Evolutionary conservation across 1,140 invertebrate genomes (phyloP).

Genomic region (Chionoecetes opilio): DNA sequence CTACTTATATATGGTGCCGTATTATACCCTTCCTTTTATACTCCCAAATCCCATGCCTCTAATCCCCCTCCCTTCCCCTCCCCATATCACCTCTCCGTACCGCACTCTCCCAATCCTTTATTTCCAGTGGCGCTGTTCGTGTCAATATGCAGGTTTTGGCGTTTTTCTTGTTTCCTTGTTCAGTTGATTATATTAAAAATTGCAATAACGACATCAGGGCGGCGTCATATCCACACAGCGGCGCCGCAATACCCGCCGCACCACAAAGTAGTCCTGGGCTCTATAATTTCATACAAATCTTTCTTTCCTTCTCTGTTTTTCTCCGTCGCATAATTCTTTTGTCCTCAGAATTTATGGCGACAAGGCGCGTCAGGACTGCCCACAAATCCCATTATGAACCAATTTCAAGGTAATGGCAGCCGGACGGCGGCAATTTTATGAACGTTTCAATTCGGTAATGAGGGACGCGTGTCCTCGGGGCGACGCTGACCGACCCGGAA

Average conservation of each 20-base stretch:
- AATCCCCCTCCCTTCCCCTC: conserved; percentile 11
- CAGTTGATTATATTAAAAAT: no score
- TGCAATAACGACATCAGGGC: no score
- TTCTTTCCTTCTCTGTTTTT: conserved; percentile 1
- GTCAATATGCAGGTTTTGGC: background rate
- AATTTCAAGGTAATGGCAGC: conserved; percentile 6
- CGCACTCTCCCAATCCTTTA: background rate
- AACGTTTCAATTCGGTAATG: conserved; percentile 29
- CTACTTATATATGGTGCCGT: no score
- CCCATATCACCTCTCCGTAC: no score
- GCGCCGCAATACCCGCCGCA: no score
- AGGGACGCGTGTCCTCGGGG: background rate
- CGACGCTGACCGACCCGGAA: no score
- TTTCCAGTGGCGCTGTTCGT: background rate
- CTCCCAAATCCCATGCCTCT: background rate
- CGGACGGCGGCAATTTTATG: background rate
- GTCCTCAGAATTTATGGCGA: background rate
- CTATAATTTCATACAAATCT: background rate
- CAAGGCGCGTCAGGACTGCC: background rate
- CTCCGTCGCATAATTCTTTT: background rate
- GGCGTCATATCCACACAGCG: no score
- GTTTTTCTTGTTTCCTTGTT: background rate
- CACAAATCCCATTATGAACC: conserved; percentile 5
- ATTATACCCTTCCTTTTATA: no score
- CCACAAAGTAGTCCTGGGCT: no score